Base-by-base conservation (phyloP, 2,797 vertebrate species). In the Darevskia mixta region DNA sequence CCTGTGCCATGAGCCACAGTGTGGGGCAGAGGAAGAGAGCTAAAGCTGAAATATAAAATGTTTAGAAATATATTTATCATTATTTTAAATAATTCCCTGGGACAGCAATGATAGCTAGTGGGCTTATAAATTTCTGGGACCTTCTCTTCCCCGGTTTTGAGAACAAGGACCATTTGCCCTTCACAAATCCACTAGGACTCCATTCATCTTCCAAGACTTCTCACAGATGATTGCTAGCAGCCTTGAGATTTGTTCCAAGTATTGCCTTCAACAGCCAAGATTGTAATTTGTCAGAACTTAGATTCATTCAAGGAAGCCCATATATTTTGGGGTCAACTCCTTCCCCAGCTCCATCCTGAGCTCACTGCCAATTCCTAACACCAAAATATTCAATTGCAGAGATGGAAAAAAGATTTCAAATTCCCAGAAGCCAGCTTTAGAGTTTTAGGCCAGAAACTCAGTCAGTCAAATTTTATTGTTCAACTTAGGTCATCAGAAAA, bases 121-220 rank as follows among this genome's bases (percentile, higher is more conserved):
- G 71, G 35, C 32, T 81, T 66, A n/a, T 82, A 89, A 67, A 86
- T 81, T 82, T 32, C 71, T 79, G 15, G 71, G 71, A 55, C 29
- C 32, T 80, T 41, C 78, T 66, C 61, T 76, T 85, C 35, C 27
- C 77, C n/a, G 27, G 29, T 85, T 89, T 82, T 75, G 61, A 81
- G 45, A 76, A 64, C 13, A 76, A 41, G 86, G 29, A 73, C 20
- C 23, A 27, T 75, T 87, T 87, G 86, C 71, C 86, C 61, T 89
- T 89, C 88, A 82, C 71, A 77, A 86, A 86, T 76, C 83, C n/a
- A 27, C 43, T 55, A 86, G 71, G 75, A 89, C 58, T 67, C 76
- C 43, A 82, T 82, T 86, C 86, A 67, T 86, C 71, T 89, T 75
- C 79, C 83, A 55, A 89, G 78, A 86, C 61, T 81, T 89, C 79